Evolutionary conservation across 2,888 invertebrate genomes (phyloP).

Genomic region (Cheilosia grossa): DNA sequence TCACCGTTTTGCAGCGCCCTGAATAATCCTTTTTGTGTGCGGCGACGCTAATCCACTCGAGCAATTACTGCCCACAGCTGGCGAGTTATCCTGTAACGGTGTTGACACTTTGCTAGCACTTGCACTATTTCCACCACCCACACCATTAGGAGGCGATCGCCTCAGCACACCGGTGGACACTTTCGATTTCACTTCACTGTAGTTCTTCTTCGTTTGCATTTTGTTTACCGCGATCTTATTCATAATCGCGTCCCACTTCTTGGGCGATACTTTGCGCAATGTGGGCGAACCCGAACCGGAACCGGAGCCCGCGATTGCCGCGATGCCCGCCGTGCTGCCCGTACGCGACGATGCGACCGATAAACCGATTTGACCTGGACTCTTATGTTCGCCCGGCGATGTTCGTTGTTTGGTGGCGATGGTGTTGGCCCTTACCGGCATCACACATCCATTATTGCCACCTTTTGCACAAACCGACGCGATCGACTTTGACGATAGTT

Average conservation of each 20-base stretch:
- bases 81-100: constrained; percentile 68
- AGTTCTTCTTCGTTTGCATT: constrained; percentile 85
- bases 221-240: constrained; percentile 90
- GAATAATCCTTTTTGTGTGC: constrained; percentile 77
- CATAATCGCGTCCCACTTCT: constrained; percentile 92
- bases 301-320: constrained; percentile 54
- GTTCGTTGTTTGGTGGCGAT: constrained; percentile 62
- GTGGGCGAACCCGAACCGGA: constrained; percentile 66
- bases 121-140: constrained; percentile 57
- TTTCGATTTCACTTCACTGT: constrained; percentile 95
- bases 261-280: constrained; percentile 79
- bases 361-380: constrained; percentile 80
- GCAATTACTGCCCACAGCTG: constrained; percentile 65
- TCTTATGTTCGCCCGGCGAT: constrained; percentile 83
- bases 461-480: constrained; percentile 57
- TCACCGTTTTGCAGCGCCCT: constrained; percentile 79
- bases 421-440: constrained; percentile 57
- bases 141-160: constrained; percentile 71
- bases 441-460: constrained; percentile 46
- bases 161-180: constrained; percentile 86
- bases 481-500: constrained; percentile 47
- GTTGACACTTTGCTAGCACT: constrained; percentile 75
- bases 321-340: constrained; percentile 72
- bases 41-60: constrained; percentile 77
- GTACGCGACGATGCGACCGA: constrained; percentile 71